Conservation (phyloP, 2,888 invertebrate species). For the Lasioglossum zephyrum region DNA sequence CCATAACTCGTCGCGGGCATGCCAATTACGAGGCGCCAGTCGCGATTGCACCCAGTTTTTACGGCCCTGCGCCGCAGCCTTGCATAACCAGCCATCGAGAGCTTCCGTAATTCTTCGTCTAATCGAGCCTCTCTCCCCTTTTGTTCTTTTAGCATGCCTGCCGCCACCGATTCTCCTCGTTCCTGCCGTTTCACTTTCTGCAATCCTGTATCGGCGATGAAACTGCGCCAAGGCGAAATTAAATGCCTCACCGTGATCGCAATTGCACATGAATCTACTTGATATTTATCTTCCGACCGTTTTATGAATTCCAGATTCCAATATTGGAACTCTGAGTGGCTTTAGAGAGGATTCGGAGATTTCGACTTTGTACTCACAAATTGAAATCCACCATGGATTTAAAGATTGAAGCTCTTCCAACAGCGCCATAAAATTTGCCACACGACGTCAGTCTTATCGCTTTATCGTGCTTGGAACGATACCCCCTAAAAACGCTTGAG, state of each 20-base stretch:
- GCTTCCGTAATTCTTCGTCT: slow-evolving; percentile 66
- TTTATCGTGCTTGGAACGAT: not conserved
- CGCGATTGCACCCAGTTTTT: slow-evolving; percentile 76
- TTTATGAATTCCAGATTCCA: too few species aligned
- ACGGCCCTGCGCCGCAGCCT: slow-evolving; percentile 65
- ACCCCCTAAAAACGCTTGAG: not conserved
- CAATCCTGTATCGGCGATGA: not conserved
- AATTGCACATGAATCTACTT: not conserved
- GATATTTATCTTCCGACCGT: not conserved
- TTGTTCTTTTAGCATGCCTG: not conserved
- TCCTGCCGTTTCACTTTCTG: not conserved
- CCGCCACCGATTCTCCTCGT: not conserved
- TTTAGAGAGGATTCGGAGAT: too few species aligned
- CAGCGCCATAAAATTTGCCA: not conserved
- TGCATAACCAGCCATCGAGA: slow-evolving; percentile 66
- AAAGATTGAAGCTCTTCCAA: not conserved
- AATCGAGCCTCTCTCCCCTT: slow-evolving; percentile 46
- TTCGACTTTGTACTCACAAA: not conserved
- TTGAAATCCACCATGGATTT: not conserved
- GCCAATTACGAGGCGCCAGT: slow-evolving; percentile 81
- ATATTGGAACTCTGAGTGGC: too few species aligned
- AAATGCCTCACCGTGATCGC: not conserved
- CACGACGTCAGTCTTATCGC: not conserved
- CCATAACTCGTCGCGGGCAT: slow-evolving; percentile 76
- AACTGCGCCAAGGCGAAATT: not conserved